Conservation (phyloP, 1,140 invertebrate species). For the Tetramorium parvispinum region DNA sequence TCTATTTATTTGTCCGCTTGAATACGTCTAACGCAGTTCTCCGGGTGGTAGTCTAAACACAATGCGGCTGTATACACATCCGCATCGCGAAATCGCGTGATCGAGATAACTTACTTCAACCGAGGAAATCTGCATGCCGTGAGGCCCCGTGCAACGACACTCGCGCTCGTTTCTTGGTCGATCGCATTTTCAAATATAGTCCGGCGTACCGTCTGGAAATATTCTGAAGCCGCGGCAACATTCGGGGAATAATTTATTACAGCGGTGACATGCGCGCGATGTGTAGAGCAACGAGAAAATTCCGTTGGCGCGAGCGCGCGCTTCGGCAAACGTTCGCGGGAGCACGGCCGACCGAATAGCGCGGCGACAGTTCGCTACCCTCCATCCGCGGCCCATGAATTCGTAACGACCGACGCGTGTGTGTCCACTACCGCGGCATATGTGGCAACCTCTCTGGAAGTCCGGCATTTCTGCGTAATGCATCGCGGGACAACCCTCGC, state of each 20-base stretch:
- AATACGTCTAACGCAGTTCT: neutral
- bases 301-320: slow-evolving; percentile 15
- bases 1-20: neutral
- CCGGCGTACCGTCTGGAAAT: slow-evolving; percentile 24
- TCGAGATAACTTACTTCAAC: slow-evolving; percentile 48
- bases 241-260: slow-evolving; percentile 51
- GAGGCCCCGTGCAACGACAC: slow-evolving; percentile 13
- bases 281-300: slow-evolving; percentile 37
- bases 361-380: slow-evolving; percentile 52
- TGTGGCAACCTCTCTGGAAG: neutral
- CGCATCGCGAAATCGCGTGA: slow-evolving; percentile 52
- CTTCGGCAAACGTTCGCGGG: slow-evolving; percentile 5
- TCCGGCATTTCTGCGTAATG: slow-evolving; percentile 57
- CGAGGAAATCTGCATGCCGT: neutral
- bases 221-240: slow-evolving; percentile 22
- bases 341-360: neutral
- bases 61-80: neutral
- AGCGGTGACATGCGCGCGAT: neutral
- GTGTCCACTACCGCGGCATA: slow-evolving; percentile 10
- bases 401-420: slow-evolving; percentile 57
- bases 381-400: slow-evolving; percentile 56
- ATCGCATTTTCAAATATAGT: slow-evolving; percentile 52
- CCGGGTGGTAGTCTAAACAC: neutral
- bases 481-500: neutral
- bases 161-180: slow-evolving; percentile 33